phyloP scores from a whole-genome alignment of 2,113 vertebrate species.

The Condylura cristata region DNA sequence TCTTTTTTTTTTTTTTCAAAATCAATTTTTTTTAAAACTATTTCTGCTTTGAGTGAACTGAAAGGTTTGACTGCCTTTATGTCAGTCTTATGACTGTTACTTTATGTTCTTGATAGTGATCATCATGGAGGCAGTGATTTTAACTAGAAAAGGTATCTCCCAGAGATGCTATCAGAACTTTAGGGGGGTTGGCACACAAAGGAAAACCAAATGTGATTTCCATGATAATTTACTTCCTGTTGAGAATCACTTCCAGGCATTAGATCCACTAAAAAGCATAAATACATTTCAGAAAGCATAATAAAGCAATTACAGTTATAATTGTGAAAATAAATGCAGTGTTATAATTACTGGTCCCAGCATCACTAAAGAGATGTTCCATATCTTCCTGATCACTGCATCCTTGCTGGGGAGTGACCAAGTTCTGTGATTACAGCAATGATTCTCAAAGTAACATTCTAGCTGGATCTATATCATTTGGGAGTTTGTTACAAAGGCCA shows the following conservation, averaged over 20 bases:
- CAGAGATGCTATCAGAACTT: neutral
- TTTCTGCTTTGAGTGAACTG: neutral
- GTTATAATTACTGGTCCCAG: neutral
- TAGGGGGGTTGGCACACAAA: accelerated
- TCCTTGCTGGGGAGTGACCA: accelerated
- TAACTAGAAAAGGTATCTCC: neutral
- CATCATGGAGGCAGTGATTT: neutral
- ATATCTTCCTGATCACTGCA: neutral
- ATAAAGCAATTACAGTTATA: neutral
- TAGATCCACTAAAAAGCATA: neutral
- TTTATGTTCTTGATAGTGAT: neutral
- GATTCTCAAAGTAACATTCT: neutral
- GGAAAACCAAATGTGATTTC: neutral
- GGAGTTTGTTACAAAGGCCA: neutral
- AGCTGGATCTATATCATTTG: neutral
- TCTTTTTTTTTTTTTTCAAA: neutral
- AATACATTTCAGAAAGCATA: neutral
- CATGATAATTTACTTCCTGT: neutral
- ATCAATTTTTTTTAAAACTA: neutral
- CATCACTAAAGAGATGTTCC: neutral
- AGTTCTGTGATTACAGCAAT: neutral
- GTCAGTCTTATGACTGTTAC: too few species aligned
- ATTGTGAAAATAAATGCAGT: neutral
- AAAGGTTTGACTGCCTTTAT: neutral
- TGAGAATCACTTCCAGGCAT: neutral